Percentiles rank a stretch among this genome's conserved stretches.
Evolutionary conservation across 35 echinoderm and acorn worm genomes (phyloP).

Genomic region (Hemicentrotus pulcherrimus): DNA sequence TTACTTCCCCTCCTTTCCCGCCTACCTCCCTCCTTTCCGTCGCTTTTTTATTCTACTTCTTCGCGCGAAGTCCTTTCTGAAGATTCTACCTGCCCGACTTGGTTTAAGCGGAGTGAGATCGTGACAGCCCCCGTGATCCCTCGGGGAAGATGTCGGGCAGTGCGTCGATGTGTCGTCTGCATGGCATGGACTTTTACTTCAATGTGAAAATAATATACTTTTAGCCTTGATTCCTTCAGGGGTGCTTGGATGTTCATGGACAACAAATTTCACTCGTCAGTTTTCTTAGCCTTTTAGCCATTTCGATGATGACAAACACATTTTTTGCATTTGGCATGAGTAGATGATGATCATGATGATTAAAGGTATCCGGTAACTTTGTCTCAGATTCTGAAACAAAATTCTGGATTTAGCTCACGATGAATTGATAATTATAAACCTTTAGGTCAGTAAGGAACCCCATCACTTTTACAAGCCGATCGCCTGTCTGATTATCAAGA

Average conservation of each 20-base stretch:
- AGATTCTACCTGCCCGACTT: not conserved
- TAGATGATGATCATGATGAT: slow-evolving; percentile 22
- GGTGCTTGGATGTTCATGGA: not conserved
- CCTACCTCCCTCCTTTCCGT: not conserved
- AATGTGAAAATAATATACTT: not conserved
- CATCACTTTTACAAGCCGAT: too few species aligned
- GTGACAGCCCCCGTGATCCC: not conserved
- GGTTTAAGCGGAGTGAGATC: not conserved
- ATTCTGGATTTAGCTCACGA: too few species aligned
- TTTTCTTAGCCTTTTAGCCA: not conserved
- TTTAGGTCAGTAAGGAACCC: too few species aligned
- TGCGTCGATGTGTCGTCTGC: not conserved
- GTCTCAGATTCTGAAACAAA: too few species aligned
- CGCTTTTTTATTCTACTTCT: not conserved
- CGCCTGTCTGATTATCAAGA: too few species aligned
- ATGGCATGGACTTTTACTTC: not conserved
- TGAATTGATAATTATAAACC: too few species aligned
- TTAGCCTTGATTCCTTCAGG: not conserved
- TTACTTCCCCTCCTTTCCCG: not conserved
- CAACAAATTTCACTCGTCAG: not conserved
- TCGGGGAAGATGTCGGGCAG: not conserved
- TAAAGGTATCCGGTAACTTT: too few species aligned
- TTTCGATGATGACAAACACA: not conserved
- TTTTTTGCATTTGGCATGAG: not conserved
- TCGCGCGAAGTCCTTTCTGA: not conserved